phyloP scores from a whole-genome alignment of 2,888 invertebrate species.

The Dasysyrphus albostriatus region DNA sequence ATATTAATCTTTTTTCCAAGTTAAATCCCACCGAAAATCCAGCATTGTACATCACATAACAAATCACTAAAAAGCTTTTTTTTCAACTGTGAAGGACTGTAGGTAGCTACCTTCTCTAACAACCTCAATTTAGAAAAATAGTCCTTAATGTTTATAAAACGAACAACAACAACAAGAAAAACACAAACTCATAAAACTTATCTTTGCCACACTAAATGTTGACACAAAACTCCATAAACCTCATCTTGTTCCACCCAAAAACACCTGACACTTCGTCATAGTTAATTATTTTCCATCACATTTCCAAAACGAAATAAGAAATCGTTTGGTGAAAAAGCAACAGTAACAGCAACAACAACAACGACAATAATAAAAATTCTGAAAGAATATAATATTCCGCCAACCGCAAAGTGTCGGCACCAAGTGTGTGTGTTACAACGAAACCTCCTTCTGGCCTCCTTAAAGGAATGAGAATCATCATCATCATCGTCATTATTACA shows the following conservation, averaged over 20 bases:
- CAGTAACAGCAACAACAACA: not conserved
- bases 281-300: conserved; percentile 71
- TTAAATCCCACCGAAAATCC: not conserved
- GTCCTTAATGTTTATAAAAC: conserved; percentile 13
- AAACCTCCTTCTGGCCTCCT: conserved; percentile 36
- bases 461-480: conserved; percentile 36
- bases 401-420: conserved; percentile 73
- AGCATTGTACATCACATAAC: not conserved
- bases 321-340: conserved; percentile 1
- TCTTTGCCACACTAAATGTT: conserved; percentile 34
- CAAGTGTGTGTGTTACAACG: conserved; percentile 68
- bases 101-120: not conserved
- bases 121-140: conserved; percentile 2
- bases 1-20: not conserved
- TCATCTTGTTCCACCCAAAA: conserved; percentile 67
- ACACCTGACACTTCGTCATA: conserved; percentile 75
- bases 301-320: conserved; percentile 28
- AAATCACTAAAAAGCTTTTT: conserved; percentile 29
- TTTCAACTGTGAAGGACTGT: too few species aligned
- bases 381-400: conserved; percentile 42
- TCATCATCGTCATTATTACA: conserved; percentile 37
- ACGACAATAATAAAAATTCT: conserved; percentile 22
- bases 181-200: conserved; percentile 11
- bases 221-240: conserved; percentile 60
- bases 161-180: not conserved